Percentiles rank a stretch among this genome's conserved stretches.
phyloP scores from a whole-genome alignment of 2,797 vertebrate genomes.

The Coregonus suidteri region DNA sequence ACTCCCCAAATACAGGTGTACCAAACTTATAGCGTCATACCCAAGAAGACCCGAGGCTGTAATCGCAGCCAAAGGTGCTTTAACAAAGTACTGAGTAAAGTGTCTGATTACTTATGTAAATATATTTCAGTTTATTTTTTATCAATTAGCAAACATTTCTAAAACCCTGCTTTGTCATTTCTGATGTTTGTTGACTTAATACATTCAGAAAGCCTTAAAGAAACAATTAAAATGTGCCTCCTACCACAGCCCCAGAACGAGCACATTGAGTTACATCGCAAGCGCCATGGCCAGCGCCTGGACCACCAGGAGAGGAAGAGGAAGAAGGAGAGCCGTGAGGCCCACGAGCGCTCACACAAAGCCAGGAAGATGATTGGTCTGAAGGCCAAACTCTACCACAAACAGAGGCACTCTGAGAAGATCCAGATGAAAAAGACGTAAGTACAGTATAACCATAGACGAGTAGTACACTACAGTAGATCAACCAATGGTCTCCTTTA shows the following conservation, averaged over 20 bases:
- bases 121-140: too few species aligned
- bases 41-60: too few species aligned
- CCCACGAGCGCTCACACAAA: constrained; percentile 90
- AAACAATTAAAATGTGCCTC: not conserved
- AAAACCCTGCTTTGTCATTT: too few species aligned
- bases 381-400: constrained; percentile 98
- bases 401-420: constrained; percentile 95
- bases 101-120: too few species aligned
- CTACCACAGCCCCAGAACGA: constrained; percentile 91
- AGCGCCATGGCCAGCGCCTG: constrained; percentile 92
- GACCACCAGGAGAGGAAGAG: constrained; percentile 94
- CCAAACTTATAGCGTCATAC: too few species aligned
- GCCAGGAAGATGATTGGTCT: constrained; percentile 95
- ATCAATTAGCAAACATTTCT: too few species aligned
- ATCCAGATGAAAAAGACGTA: constrained; percentile 99
- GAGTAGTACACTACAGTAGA: not conserved
- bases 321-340: constrained; percentile 96
- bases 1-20: too few species aligned
- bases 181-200: not conserved
- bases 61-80: too few species aligned
- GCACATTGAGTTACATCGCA: constrained; percentile 94
- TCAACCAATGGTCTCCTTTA: not conserved
- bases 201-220: constrained; percentile 27
- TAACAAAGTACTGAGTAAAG: too few species aligned
- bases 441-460: constrained; percentile 58